A percentile compares a stretch with the other conserved stretches of the same genome.
Conservation (phyloP, 2,888 invertebrate species). For the Hirtodrosophila trivittata region DNA sequence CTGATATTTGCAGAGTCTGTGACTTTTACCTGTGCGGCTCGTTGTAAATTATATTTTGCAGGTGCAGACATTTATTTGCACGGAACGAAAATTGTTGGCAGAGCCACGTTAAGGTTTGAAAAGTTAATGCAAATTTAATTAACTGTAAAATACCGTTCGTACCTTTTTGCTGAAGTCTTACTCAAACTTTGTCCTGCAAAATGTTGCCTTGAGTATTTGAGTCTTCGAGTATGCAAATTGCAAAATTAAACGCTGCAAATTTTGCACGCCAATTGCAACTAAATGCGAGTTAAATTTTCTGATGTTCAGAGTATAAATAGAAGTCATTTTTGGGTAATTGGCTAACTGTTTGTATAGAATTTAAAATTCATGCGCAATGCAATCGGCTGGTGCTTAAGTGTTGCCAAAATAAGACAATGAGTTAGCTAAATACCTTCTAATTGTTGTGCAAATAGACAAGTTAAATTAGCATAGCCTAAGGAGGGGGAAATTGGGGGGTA, state of each 20-base stretch:
- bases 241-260: constrained; percentile 47
- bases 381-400: constrained; percentile 47
- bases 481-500: not conserved
- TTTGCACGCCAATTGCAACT: constrained; percentile 58
- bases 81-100: constrained; percentile 11
- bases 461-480: constrained; percentile 46
- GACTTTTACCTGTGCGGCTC: constrained; percentile 44
- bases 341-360: constrained; percentile 69
- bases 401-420: constrained; percentile 66
- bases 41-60: constrained; percentile 46
- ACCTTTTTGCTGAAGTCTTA: constrained; percentile 14
- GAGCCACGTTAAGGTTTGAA: constrained; percentile 20
- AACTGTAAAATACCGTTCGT: constrained; percentile 30
- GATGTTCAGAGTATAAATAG: constrained; percentile 20
- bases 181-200: constrained; percentile 11
- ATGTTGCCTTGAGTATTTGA: constrained; percentile 45
- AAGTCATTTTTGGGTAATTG: constrained; percentile 36
- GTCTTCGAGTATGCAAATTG: constrained; percentile 58
- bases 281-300: constrained; percentile 13
- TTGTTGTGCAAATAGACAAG: constrained; percentile 69
- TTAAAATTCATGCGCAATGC: constrained; percentile 68
- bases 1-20: constrained; percentile 52
- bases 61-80: constrained; percentile 18
- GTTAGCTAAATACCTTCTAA: constrained; percentile 70
- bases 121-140: constrained; percentile 61